These are phyloP conservation scores for Thecophora atra DNA, from an alignment of 2,888 invertebrate species.

Conservation along the genomic window DNA sequence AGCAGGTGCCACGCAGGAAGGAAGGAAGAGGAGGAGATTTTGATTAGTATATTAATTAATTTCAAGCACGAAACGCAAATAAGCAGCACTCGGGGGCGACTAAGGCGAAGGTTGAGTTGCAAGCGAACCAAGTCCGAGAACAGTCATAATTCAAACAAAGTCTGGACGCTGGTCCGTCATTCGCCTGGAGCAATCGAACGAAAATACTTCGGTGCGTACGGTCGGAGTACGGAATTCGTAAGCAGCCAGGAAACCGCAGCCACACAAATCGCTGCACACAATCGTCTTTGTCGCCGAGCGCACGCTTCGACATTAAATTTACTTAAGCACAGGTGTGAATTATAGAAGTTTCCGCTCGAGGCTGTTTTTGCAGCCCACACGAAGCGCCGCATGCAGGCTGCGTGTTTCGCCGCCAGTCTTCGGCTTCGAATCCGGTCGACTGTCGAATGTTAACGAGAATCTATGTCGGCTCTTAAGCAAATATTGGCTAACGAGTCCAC, in stretches of 20 bases:
- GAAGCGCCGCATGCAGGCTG: not conserved
- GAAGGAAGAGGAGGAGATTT: no score
- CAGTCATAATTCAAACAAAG: no score
- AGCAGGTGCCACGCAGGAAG: no score
- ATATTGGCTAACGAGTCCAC: no score
- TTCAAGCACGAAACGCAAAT: no score
- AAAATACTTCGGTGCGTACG: not conserved
- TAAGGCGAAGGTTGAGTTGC: no score
- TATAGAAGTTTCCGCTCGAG: slow-evolving; percentile 16
- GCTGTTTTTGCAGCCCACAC: slow-evolving; percentile 19
- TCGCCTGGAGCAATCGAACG: slow-evolving; percentile 22
- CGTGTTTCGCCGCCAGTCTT: not conserved
- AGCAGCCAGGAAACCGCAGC: slow-evolving; percentile 24
- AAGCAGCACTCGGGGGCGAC: no score
- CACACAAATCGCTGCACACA: not conserved
- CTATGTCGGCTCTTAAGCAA: no score
- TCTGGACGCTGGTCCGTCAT: not conserved
- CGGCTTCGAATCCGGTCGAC: not conserved
- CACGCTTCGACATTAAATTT: not conserved
- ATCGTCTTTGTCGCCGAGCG: not conserved
- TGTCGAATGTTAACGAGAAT: slow-evolving; percentile 1
- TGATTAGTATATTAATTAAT: no score
- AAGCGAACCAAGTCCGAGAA: no score
- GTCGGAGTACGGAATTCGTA: slow-evolving; percentile 30
- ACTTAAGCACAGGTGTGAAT: slow-evolving; percentile 10